A percentile compares a stretch with the other conserved stretches of the same genome.
Conservation (phyloP, 2,797 vertebrate genomes). For the Bradypus variegatus region DNA sequence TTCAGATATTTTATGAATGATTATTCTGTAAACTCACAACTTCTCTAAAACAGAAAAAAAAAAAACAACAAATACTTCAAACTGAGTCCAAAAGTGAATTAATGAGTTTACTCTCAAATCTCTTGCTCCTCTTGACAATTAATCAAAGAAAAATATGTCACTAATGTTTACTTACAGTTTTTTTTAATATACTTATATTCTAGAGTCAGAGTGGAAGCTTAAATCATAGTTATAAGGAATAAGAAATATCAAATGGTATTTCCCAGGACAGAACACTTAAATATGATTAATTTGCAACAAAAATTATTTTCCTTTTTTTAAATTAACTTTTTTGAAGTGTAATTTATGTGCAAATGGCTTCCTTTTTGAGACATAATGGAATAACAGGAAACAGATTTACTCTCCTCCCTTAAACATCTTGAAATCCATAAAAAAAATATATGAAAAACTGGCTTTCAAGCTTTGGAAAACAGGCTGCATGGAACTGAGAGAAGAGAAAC, state of each 20-base stretch:
- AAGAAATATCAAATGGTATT: background rate
- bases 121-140: slow-evolving; percentile 4
- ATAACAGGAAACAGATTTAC: background rate
- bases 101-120: background rate
- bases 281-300: background rate
- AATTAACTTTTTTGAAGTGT: background rate
- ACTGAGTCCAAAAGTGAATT: background rate
- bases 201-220: background rate
- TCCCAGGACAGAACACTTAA: background rate
- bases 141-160: background rate
- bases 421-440: background rate
- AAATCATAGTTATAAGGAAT: background rate
- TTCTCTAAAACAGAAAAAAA: too few species aligned
- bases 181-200: background rate
- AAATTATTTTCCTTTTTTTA: background rate
- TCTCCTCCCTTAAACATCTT: background rate
- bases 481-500: background rate
- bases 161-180: background rate
- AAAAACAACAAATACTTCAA: background rate
- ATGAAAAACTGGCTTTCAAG: background rate
- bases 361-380: background rate
- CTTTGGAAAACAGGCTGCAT: background rate
- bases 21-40: too few species aligned
- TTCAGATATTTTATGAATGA: too few species aligned
- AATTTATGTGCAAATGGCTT: background rate